These are phyloP conservation scores for Apostichopus californicus DNA, from an alignment of 35 echinoderm and acorn worm species.

Conservation along the genomic window DNA sequence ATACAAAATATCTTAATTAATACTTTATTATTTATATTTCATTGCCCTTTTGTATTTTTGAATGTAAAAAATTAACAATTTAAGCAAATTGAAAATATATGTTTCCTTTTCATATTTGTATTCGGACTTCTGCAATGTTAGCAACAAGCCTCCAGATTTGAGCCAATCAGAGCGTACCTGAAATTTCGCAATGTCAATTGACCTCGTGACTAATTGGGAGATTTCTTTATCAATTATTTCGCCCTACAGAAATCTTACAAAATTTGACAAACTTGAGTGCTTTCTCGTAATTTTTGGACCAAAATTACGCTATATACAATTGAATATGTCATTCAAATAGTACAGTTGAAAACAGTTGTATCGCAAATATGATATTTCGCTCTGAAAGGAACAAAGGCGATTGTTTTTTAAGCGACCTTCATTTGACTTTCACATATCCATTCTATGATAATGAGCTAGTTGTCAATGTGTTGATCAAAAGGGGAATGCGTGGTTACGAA, in stretches of 20 bases:
- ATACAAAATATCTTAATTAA: neutral
- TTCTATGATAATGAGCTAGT: conserved; percentile 18
- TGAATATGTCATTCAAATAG: neutral
- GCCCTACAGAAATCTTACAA: neutral
- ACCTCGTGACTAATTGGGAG: conserved; percentile 18
- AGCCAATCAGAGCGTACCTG: conserved; percentile 7
- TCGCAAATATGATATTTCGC: neutral
- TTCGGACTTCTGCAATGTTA: neutral
- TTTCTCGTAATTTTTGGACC: neutral
- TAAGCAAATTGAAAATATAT: neutral
- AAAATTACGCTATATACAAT: neutral
- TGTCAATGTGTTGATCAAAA: neutral
- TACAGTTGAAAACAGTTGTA: neutral
- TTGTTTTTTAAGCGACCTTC: conserved; percentile 20
- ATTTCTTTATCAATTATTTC: neutral
- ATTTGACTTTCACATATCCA: conserved; percentile 14
- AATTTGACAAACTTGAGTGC: neutral
- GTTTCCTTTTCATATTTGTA: neutral
- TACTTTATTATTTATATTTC: neutral
- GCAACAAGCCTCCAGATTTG: conserved; percentile 30
- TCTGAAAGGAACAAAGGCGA: neutral
- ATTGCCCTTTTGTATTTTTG: neutral
- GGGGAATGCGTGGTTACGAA: neutral
- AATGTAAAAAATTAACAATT: neutral
- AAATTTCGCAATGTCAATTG: conserved; percentile 36